Percentiles rank a stretch among this genome's conserved stretches.
These are phyloP conservation scores for Rhombomys opimus DNA, from an alignment of 2,113 vertebrate genomes.

Conservation along the genomic window DNA sequence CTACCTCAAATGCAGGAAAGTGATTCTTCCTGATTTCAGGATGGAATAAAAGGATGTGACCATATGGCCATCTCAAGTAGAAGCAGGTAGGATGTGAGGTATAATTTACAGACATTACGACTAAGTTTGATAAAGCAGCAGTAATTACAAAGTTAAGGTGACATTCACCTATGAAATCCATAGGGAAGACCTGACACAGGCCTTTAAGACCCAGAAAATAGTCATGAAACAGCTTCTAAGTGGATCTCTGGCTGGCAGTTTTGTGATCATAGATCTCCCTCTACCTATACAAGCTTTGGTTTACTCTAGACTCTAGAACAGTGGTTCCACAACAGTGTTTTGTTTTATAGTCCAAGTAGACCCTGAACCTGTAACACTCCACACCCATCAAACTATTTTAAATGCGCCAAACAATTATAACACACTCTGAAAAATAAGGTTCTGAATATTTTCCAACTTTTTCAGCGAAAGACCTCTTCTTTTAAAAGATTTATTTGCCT, in stretches of 20 bases:
- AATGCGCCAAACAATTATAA: neutral
- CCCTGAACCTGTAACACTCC: too few species aligned
- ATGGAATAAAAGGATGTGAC: neutral
- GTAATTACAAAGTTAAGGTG: neutral
- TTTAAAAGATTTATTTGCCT: neutral
- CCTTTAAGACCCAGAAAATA: neutral
- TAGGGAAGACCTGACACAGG: neutral
- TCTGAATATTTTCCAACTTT: neutral
- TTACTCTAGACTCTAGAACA: neutral
- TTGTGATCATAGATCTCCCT: neutral
- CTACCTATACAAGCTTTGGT: too few species aligned
- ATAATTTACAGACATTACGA: neutral
- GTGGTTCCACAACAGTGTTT: too few species aligned
- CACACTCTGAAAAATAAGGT: neutral
- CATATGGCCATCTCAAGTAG: neutral
- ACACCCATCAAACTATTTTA: neutral
- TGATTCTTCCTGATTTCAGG: neutral
- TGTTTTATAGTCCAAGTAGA: neutral
- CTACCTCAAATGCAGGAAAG: neutral
- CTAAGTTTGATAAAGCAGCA: slow-evolving; percentile 1
- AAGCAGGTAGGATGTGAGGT: neutral
- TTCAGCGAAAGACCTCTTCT: neutral
- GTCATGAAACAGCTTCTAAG: neutral
- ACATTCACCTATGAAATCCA: neutral
- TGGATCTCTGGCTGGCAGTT: too few species aligned